Evolutionary conservation across 2,113 vertebrate genomes (phyloP).

Genomic region (Pavo muticus): DNA sequence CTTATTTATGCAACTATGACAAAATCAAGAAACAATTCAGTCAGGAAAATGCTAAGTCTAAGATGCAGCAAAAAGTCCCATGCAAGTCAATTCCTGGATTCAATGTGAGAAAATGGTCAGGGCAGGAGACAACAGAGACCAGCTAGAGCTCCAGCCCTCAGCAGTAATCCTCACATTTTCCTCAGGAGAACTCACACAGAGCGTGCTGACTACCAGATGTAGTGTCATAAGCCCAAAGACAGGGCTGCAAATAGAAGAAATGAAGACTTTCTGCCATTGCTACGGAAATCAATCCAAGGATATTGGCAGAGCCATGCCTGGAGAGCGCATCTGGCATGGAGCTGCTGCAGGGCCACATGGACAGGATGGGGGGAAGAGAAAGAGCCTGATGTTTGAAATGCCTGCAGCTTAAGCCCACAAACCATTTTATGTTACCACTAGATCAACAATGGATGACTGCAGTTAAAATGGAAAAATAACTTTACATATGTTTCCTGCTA

Average conservation of each 20-base stretch:
- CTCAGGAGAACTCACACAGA: not conserved
- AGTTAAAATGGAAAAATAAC: conserved; percentile 25
- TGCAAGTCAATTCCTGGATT: not conserved
- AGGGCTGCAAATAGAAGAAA: not conserved
- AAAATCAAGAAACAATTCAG: not conserved
- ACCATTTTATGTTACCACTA: not conserved
- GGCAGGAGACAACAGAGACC: not conserved
- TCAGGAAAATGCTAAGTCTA: not conserved
- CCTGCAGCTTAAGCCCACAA: not conserved
- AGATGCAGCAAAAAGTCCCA: not conserved
- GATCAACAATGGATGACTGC: not conserved
- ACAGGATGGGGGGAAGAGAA: not conserved
- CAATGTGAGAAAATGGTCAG: not conserved
- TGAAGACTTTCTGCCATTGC: not conserved
- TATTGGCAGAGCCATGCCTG: fast-evolving
- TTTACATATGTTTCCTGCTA: conserved; percentile 9
- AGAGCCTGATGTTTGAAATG: not conserved
- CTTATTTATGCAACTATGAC: not conserved
- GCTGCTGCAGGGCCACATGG: not conserved
- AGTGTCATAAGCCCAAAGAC: not conserved
- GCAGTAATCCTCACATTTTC: not conserved
- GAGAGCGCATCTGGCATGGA: not conserved
- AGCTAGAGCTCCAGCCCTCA: not conserved
- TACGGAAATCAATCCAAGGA: not conserved
- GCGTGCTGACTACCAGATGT: not conserved